Percentiles rank a stretch among this genome's conserved stretches.
These are phyloP conservation scores for Anoura caudifer DNA, from an alignment of 2,113 vertebrate genomes.

Conservation along the genomic window DNA sequence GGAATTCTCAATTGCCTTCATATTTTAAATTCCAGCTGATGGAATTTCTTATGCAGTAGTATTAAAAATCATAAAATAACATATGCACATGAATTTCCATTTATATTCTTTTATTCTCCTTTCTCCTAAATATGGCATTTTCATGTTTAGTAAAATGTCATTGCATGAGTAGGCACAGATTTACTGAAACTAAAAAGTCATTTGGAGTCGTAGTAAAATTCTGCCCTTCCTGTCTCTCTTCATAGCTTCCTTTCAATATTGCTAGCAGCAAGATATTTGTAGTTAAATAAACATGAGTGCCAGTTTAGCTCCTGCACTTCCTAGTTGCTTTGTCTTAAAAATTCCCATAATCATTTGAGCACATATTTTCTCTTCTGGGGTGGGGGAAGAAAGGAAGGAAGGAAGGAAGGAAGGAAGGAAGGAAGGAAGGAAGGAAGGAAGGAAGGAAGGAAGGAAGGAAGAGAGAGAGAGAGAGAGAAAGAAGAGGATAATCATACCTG, in stretches of 20 bases:
- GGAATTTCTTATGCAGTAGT: neutral
- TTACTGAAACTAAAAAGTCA: constrained; percentile 34
- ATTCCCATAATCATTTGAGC: neutral
- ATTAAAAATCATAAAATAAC: neutral
- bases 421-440: no score
- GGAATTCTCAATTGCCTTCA: neutral
- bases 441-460: no score
- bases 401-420: no score
- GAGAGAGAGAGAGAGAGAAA: neutral
- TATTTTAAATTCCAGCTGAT: constrained; percentile 37
- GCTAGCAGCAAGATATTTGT: constrained; percentile 20
- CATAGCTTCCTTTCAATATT: neutral
- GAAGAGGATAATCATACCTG: neutral
- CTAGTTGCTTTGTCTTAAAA: constrained; percentile 19
- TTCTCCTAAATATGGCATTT: neutral
- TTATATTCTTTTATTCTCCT: neutral
- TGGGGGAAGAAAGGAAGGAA: no score
- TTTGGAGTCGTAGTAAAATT: neutral
- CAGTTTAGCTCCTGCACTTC: neutral
- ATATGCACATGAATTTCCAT: neutral
- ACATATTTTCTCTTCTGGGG: neutral
- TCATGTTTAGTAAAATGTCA: neutral
- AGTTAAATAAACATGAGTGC: constrained; percentile 4
- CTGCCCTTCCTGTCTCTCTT: neutral
- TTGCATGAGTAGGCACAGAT: neutral